phyloP scores from a whole-genome alignment of 2,797 vertebrate genomes.

The Helostoma temminkii region DNA sequence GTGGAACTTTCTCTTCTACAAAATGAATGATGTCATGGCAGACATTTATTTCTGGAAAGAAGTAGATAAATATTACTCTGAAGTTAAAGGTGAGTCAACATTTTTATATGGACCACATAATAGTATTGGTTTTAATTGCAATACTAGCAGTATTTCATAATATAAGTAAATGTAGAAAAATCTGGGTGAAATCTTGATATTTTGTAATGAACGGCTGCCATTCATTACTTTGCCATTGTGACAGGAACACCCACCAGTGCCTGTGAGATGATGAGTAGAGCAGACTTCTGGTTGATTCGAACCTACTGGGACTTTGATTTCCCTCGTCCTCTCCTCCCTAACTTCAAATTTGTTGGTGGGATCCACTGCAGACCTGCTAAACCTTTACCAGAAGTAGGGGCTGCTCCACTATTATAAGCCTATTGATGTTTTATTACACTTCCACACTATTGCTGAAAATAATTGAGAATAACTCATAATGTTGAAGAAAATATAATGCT shows the following conservation, averaged over 20 bases:
- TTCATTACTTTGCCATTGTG: background rate
- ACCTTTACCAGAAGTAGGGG: slow-evolving; percentile 87
- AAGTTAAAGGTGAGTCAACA: slow-evolving; percentile 70
- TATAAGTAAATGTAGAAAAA: no score
- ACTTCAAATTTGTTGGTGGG: slow-evolving; percentile 94
- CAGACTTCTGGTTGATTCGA: slow-evolving; percentile 92
- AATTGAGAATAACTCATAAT: background rate
- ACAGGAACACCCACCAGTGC: slow-evolving; percentile 68
- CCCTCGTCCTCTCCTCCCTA: slow-evolving; percentile 90
- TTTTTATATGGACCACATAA: no score
- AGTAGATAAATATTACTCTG: slow-evolving; percentile 83
- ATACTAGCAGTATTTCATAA: no score
- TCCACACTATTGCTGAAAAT: background rate
- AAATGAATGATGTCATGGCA: slow-evolving; percentile 24
- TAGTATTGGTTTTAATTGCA: no score
- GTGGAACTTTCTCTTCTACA: slow-evolving; percentile 86
- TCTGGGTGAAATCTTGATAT: background rate
- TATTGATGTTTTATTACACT: background rate
- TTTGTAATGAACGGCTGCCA: background rate
- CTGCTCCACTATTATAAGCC: fast-evolving
- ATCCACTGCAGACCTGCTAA: slow-evolving; percentile 92
- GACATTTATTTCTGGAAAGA: background rate
- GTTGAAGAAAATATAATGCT: background rate
- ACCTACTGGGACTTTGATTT: slow-evolving; percentile 97
- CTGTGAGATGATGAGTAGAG: slow-evolving; percentile 89